These are phyloP conservation scores for Conopomorpha cramerella DNA, from an alignment of 1,140 invertebrate genomes.

Conservation along the genomic window DNA sequence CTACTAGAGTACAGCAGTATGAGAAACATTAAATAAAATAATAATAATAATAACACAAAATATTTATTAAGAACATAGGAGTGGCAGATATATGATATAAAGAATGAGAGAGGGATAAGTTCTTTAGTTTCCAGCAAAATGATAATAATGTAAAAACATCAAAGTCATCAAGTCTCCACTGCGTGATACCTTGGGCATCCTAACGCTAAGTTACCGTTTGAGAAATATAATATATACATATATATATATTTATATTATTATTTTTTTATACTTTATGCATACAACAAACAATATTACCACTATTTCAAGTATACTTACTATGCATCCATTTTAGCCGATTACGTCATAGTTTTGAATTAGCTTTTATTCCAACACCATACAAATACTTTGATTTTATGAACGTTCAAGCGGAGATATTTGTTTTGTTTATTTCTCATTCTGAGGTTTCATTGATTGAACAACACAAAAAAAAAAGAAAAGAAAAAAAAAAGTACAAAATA, in stretches of 20 bases:
- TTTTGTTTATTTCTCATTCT: too few relatives aligned
- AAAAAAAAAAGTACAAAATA: constrained; percentile 9
- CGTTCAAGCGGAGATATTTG: too few relatives aligned
- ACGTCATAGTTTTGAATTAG: too few relatives aligned
- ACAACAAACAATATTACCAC: constrained; percentile 43
- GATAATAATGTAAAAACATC: constrained; percentile 18
- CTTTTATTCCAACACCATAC: too few relatives aligned
- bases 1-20: too few relatives aligned
- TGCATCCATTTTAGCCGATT: constrained; percentile 37
- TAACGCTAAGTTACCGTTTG: constrained; percentile 48
- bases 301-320: constrained; percentile 40
- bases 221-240: constrained; percentile 24
- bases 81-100: constrained; percentile 29
- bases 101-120: constrained; percentile 38
- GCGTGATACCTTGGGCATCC: constrained; percentile 53
- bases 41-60: too few relatives aligned
- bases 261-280: constrained; percentile 51
- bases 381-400: constrained; percentile 37
- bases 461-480: constrained; percentile 13
- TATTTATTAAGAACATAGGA: constrained; percentile 18
- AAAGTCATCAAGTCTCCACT: constrained; percentile 47
- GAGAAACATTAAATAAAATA: too few relatives aligned
- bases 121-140: constrained; percentile 41
- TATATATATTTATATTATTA: too few relatives aligned
- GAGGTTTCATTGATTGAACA: constrained; percentile 30